Conservation (phyloP, 2,888 invertebrate species). For the Euzetes globulus region DNA sequence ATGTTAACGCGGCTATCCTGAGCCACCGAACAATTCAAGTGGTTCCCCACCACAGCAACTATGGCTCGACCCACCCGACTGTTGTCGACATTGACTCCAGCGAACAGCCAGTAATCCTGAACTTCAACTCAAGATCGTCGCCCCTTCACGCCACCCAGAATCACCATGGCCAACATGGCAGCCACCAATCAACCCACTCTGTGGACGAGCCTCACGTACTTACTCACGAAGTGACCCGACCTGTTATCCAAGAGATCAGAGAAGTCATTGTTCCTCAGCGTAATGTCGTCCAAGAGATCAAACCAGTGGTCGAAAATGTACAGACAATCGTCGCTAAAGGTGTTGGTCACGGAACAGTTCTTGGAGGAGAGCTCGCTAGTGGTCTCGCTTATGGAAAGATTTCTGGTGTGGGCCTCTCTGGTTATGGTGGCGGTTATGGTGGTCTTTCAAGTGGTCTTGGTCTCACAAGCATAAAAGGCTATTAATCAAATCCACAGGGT, state of each 20-base stretch:
- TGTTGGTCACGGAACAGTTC: neutral
- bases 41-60: neutral
- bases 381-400: neutral
- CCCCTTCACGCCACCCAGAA: constrained; percentile 4
- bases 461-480: too few species aligned
- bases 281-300: neutral
- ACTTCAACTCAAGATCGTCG: constrained; percentile 25
- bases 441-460: neutral
- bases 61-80: neutral
- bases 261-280: constrained; percentile 20
- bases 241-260: constrained; percentile 15
- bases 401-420: neutral
- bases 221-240: constrained; percentile 2
- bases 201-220: constrained; percentile 22
- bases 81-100: constrained; percentile 22
- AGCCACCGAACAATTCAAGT: neutral
- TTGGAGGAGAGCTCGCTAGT: neutral
- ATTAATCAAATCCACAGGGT: too few species aligned
- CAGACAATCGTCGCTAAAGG: constrained; percentile 19
- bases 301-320: constrained; percentile 16
- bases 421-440: neutral
- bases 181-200: neutral
- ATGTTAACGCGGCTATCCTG: neutral
- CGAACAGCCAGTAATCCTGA: constrained; percentile 4
- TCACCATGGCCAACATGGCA: neutral